Evolutionary conservation across 2,888 invertebrate genomes (phyloP), one percentile per base, ranked within the genome.

Genomic region (Mactromeris polynyma): DNA sequence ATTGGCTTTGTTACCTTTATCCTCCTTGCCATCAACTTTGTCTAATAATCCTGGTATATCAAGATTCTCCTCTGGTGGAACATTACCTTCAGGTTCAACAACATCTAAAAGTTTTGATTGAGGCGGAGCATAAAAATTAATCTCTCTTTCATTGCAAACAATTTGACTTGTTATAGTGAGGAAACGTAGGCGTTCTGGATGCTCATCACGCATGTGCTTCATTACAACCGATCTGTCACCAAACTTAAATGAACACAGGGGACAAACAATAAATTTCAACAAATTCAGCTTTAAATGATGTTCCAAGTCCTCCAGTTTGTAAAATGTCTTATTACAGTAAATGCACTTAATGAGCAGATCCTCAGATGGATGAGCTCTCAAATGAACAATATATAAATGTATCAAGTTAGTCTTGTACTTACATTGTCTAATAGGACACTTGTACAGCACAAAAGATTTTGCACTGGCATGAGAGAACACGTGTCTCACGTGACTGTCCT

Each of bases 161-260:
- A 95, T 91, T 88, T 96, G 95, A 83, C 94, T 93, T 26, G 95
- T 94, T 9, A 96, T 95, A 38, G 93, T 93, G 9, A 96, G 94
- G 89, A 94, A 93, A 77, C 94, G 93, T 9, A 94, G 93, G 86
- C 94, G 95, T 19, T 95, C 95, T 6, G 94, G 95, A 83, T 96
- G 95, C 21, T 73, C 81, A 6, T 90, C 46, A 26, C 93, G 87
- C 36, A 96, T 95, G 87, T 96, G 95, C 40, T 93, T 91, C 31
- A 93, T 81, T 3, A 96, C 93, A 73, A 92, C 89, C 46, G 92
- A 82, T 31, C 94, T 91, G 51, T 94, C 92, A 19, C 88, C 93
- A 89, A 93, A 94, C 88, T 95, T 95, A 36, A 94, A 94, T 3
- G 94, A 90, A 87, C 95, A 96, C 83, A 94, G 93, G 11, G 94